A percentile compares a stretch with the other conserved stretches of the same genome.
Evolutionary conservation across 35 echinoderm and acorn worm species (phyloP).

Genomic region (Chiridota heheva): DNA sequence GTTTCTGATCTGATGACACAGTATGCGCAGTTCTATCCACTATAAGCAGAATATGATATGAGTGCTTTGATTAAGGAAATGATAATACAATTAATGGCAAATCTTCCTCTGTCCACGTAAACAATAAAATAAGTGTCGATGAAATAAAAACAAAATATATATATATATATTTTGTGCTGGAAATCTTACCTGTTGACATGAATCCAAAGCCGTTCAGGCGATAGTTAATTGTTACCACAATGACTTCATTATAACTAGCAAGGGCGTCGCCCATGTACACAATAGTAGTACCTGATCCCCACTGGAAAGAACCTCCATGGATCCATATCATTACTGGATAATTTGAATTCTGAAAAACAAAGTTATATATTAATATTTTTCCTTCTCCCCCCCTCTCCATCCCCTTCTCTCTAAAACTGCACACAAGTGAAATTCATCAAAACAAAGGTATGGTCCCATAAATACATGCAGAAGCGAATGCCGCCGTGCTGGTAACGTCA

Average conservation of each 20-base stretch:
- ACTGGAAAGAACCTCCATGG: constrained; percentile 76
- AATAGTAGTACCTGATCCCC: constrained; percentile 31
- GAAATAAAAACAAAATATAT: too few species aligned
- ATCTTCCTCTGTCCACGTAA: too few species aligned
- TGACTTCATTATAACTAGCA: constrained; percentile 57
- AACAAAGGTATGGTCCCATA: too few species aligned
- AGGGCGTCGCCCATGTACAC: constrained; percentile 62
- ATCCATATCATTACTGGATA: constrained; percentile 79
- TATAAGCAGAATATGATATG: too few species aligned
- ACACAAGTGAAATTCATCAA: not conserved
- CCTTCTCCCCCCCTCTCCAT: not conserved
- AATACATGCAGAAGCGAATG: too few species aligned
- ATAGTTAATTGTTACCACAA: constrained; percentile 75
- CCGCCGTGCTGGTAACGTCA: too few species aligned
- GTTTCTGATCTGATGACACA: too few species aligned
- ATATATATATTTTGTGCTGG: too few species aligned
- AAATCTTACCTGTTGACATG: constrained; percentile 74
- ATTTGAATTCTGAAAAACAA: constrained; percentile 14
- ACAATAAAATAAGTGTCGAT: too few species aligned
- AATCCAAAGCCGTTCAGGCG: constrained; percentile 75
- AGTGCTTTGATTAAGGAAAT: too few species aligned
- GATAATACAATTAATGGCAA: too few species aligned
- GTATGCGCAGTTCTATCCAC: too few species aligned
- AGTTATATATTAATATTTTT: not conserved
- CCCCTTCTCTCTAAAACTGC: not conserved